A percentile compares a stretch with the other conserved stretches of the same genome.
Conservation (phyloP, 2,888 invertebrate genomes). For the Lottia gigantea region DNA sequence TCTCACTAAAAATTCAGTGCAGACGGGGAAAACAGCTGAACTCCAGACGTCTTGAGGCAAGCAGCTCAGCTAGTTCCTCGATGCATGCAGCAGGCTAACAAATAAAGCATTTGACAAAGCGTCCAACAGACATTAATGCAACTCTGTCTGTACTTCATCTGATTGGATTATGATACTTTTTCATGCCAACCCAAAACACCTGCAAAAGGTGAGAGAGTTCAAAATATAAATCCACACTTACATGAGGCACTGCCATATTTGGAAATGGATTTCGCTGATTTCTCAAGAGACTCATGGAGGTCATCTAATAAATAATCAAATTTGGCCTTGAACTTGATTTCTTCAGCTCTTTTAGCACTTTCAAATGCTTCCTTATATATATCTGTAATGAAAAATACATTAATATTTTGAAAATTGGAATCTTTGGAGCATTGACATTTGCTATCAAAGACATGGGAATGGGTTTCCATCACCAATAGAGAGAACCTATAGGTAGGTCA, state of each 20-base stretch:
- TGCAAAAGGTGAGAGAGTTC: too few species aligned
- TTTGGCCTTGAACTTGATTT: constrained; percentile 53
- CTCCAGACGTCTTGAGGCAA: too few species aligned
- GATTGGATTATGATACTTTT: neutral
- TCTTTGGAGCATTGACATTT: neutral
- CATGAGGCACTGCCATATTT: constrained; percentile 49
- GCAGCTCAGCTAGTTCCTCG: too few species aligned
- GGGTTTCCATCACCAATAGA: too few species aligned
- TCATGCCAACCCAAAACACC: neutral
- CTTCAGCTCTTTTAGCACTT: constrained; percentile 49
- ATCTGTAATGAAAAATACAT: constrained; percentile 36
- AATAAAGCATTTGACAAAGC: too few species aligned
- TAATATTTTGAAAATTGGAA: neutral
- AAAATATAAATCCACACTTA: constrained; percentile 34
- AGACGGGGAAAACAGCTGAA: too few species aligned
- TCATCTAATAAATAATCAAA: constrained; percentile 51
- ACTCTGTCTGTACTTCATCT: too few species aligned
- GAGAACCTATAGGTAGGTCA: too few species aligned
- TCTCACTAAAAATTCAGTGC: too few species aligned
- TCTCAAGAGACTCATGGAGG: constrained; percentile 47
- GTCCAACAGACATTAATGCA: too few species aligned
- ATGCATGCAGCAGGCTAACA: too few species aligned
- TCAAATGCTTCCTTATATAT: constrained; percentile 57
- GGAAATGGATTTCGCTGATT: constrained; percentile 31
- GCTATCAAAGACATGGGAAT: too few species aligned